Evolutionary conservation across 2,797 vertebrate genomes (phyloP), one percentile per base, ranked within the genome.

Genomic region (Champsocephalus gunnari): DNA sequence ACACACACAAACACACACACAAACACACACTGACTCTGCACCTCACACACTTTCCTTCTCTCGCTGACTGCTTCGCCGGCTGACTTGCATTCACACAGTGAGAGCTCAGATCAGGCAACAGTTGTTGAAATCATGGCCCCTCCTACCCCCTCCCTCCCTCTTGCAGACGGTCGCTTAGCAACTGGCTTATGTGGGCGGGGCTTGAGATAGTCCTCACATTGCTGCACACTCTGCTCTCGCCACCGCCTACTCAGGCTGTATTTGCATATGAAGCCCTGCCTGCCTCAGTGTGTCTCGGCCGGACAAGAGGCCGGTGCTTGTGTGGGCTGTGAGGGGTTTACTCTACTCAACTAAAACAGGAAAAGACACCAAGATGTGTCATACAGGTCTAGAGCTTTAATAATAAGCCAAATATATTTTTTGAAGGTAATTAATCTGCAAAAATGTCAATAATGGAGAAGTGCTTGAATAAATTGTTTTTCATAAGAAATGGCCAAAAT

Each of bases 71-170:
- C 71, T 64, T 83, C 72, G 50, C 90, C 84, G 82, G 87, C 81
- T 86, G 80, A 82, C 91, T 90, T n/a, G 55, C 81, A 76, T 87
- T 86, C 91, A 87, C 87, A 90, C 87, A 85, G 59, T 73, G 62
- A 82, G 83, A 78, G 84, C 86, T 79, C 82, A 66, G 88, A 88
- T 89, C 90, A 84, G 92, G 91, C 92, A 94, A 94, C 93, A 94
- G 90, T 94, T 93, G 91, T 91, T 91, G 91, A 86, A 90, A 89
- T 85, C 79, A 87, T 44, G 70, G 90, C 82, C 82, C 86, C 92
- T 82, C 92, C 92, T 74, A 71, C 56, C 54, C 21, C 32, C 50
- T 17, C 51, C 69, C 72, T n/a, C 82, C 71, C 48, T 45, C 34
- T 83, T 66, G 80, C 65, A 49, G 74, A 64, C 55, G 71, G 93